Percentiles rank a stretch among this genome's conserved stretches.
Conservation (phyloP, 2,797 vertebrate genomes). For the Thripadectes ignobilis region DNA sequence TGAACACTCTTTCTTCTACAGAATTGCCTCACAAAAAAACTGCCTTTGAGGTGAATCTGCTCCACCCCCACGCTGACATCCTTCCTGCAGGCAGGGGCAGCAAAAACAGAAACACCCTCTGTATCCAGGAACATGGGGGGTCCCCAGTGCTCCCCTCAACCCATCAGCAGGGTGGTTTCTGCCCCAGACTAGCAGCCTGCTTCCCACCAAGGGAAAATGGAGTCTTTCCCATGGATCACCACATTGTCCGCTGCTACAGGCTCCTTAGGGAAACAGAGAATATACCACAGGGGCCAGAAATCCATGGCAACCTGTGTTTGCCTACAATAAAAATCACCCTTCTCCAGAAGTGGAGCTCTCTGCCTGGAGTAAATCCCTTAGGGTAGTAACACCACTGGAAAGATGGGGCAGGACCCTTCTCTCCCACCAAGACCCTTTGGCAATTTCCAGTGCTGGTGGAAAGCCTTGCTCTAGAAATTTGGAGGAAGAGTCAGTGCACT, state of each 20-base stretch:
- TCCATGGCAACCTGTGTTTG: background rate
- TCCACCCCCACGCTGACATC: background rate
- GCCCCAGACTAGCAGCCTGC: background rate
- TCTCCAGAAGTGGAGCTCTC: background rate
- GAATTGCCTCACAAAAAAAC: background rate
- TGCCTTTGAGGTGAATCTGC: background rate
- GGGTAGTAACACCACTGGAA: background rate
- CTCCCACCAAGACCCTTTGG: background rate
- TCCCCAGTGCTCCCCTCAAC: background rate
- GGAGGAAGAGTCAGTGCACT: background rate
- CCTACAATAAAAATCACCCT: background rate
- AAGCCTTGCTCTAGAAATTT: background rate
- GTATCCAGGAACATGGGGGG: rapidly evolving
- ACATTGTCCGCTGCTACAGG: rapidly evolving
- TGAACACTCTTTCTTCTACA: background rate
- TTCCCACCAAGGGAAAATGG: background rate
- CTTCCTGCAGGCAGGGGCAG: background rate
- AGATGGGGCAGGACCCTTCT: background rate
- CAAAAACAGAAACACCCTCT: background rate
- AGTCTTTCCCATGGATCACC: background rate
- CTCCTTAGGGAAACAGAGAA: background rate
- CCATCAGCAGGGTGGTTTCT: background rate
- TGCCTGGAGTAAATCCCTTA: background rate
- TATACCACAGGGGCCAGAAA: background rate
- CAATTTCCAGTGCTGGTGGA: background rate